Evolutionary conservation across 2,797 vertebrate species (phyloP).

Genomic region (Squalus acanthias): DNA sequence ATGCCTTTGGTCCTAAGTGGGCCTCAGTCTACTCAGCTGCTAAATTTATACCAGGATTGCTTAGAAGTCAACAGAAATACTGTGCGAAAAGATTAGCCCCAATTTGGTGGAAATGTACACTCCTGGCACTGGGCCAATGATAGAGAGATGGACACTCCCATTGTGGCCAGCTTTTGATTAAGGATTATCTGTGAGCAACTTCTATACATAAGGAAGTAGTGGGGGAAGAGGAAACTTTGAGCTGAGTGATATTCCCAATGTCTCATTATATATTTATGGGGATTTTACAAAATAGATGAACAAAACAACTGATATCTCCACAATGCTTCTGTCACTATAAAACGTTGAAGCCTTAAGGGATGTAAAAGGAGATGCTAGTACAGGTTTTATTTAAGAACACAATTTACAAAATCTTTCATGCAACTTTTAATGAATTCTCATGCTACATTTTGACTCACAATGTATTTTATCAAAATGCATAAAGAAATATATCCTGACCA

Average conservation of each 20-base stretch:
- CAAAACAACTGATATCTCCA: neutral
- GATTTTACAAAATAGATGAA: neutral
- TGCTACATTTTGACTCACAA: neutral
- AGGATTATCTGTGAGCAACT: neutral
- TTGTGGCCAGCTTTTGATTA: neutral
- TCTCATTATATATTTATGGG: neutral
- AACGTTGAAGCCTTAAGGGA: neutral
- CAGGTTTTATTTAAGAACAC: neutral
- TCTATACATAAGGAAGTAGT: neutral
- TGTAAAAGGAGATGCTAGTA: neutral
- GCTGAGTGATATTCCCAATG: neutral
- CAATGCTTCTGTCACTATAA: neutral
- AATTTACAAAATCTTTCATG: neutral
- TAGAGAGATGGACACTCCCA: neutral
- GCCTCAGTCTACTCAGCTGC: neutral
- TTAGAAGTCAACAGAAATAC: neutral
- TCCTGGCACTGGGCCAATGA: neutral
- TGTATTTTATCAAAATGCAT: neutral
- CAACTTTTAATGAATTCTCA: neutral
- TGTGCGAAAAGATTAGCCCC: neutral
- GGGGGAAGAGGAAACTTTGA: neutral
- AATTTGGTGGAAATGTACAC: neutral
- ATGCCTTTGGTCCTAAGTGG: neutral
- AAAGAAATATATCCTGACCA: neutral
- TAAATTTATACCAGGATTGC: neutral